Conservation (phyloP, 2,888 invertebrate species). For the Nowickia ferox region DNA sequence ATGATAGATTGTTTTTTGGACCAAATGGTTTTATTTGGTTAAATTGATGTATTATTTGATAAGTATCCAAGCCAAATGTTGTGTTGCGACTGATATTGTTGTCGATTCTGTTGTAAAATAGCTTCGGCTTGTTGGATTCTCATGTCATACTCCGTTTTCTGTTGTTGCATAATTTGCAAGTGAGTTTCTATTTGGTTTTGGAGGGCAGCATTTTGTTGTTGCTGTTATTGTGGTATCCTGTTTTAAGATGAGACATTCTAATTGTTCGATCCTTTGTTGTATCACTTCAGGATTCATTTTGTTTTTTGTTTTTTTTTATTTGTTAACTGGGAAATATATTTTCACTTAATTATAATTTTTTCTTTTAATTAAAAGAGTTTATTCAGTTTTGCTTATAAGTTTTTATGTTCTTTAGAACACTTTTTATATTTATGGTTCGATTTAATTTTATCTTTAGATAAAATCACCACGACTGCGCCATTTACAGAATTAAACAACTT, state of each 20-base stretch:
- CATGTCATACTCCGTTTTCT: conserved; percentile 39
- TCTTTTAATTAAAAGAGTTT: conserved; percentile 26
- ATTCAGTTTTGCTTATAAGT: conserved; percentile 31
- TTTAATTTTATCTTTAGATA: too few relatives aligned
- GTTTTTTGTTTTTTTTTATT: conserved; percentile 9
- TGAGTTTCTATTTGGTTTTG: not conserved
- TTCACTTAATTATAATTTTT: conserved; percentile 24
- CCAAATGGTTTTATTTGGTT: conserved; percentile 42
- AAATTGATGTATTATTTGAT: conserved; percentile 30
- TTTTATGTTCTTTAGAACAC: conserved; percentile 22
- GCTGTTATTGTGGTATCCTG: too few relatives aligned
- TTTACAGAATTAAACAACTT: too few relatives aligned
- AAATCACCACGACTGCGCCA: too few relatives aligned
- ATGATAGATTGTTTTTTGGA: conserved; percentile 40
- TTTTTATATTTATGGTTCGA: too few relatives aligned
- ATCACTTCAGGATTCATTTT: conserved; percentile 46
- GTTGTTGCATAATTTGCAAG: conserved; percentile 34
- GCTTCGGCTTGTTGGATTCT: conserved; percentile 30
- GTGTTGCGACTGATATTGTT: conserved; percentile 23
- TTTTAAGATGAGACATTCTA: too few relatives aligned
- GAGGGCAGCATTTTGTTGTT: too few relatives aligned
- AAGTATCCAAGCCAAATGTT: too few relatives aligned
- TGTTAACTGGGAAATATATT: conserved; percentile 19
- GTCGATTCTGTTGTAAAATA: conserved; percentile 27
- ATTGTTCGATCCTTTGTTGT: conserved; percentile 14